These are phyloP conservation scores for Capreolus pygargus DNA, from an alignment of 2,113 vertebrate species.

Conservation along the genomic window DNA sequence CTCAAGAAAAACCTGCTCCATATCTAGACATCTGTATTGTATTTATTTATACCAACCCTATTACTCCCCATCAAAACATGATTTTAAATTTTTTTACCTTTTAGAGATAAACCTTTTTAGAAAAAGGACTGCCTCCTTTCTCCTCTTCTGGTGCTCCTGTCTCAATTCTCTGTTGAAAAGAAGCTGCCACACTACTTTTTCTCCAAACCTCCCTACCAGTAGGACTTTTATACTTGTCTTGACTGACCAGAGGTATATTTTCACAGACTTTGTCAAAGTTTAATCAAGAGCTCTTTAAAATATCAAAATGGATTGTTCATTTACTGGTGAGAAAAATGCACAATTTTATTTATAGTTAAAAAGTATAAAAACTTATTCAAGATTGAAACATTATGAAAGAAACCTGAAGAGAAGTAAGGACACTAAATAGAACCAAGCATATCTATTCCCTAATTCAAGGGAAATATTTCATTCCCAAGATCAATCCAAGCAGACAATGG, in stretches of 20 bases:
- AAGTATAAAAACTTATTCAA: not conserved
- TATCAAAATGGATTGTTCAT: not conserved
- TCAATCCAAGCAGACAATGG: not conserved
- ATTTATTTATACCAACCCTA: not conserved
- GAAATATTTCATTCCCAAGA: constrained; percentile 2
- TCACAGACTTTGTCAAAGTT: not conserved
- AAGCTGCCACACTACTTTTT: not conserved
- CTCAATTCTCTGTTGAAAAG: not conserved
- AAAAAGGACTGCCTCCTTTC: not conserved
- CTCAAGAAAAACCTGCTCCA: not conserved
- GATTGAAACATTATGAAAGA: not conserved
- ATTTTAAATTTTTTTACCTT: not conserved
- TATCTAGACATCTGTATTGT: not conserved
- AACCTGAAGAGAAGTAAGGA: not conserved
- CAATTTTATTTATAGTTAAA: constrained; percentile 16
- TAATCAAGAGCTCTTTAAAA: constrained; percentile 17
- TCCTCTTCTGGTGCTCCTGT: not conserved
- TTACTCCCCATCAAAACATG: not conserved
- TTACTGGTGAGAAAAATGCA: not conserved
- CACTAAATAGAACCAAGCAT: not conserved
- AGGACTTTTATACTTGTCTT: not conserved
- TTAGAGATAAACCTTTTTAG: not conserved
- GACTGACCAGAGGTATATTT: constrained; percentile 1
- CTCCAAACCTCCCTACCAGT: not conserved
- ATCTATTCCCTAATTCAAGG: constrained; percentile 6